Evolutionary conservation across 2,888 invertebrate genomes (phyloP), one percentile per base, ranked within the genome.

Genomic region (Brachycybe producta): DNA sequence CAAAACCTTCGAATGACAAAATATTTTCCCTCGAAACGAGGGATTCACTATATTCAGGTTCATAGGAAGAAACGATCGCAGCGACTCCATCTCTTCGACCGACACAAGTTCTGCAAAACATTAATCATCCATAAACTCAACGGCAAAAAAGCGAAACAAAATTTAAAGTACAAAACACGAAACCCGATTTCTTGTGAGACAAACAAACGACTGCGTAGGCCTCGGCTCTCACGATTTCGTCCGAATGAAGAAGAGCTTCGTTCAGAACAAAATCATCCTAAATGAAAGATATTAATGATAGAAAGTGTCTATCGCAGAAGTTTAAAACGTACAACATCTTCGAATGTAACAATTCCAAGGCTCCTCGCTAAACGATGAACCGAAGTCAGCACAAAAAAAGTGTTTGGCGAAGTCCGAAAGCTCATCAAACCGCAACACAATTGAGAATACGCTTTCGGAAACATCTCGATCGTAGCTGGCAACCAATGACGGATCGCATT

Each of bases 21-120:
- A 57, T 26, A 67, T 55, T 30, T 61, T 59, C 49, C 66, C 65
- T 27, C 67, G 57, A 55, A 67, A 67, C 8, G 65, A 60, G 13
- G 66, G 61, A 4, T 61, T 62, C 56, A 67, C 66, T 41, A 64
- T 60, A 53, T 64, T 65, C 51, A 67, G 54, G 49, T 66, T 66
- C 48, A 56, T 49, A 1, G 60, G 58, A 7, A 67, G 53, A 52
- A 56, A 56, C 27, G 59, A 57, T 54, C 55, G 56, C 13, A 67
- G 40, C 19, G 65, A 54, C 3, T 32, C 36, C 4, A 60, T 51
- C 52, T 66, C 65, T 11, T 39, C 43, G n/a, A 49, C 26, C 13
- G 54, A 56, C 23, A 62, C 23, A 2, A 59, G 56, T 43, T 63
- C 63, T 63, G 53, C 19, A 56, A 54, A 36, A 41, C 19, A 43